Evolutionary conservation across 2,888 invertebrate species (phyloP).

Genomic region (Erebia aethiops): DNA sequence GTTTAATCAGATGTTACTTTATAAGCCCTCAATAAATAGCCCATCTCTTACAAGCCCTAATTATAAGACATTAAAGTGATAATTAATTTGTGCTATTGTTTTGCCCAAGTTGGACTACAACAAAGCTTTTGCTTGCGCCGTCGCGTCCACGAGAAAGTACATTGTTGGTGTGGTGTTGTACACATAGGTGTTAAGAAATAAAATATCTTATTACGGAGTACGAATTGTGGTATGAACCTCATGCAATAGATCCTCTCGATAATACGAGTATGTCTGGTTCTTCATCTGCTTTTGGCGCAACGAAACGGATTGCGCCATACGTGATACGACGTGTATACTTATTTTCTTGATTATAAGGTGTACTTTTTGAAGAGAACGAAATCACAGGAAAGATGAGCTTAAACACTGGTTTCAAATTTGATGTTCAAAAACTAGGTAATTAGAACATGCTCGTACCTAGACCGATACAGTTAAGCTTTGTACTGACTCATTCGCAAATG

Average conservation of each 20-base stretch:
- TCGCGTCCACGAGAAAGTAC: constrained; percentile 33
- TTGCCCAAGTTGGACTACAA: constrained; percentile 40
- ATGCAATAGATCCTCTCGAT: constrained; percentile 17
- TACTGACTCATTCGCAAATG: constrained; percentile 61
- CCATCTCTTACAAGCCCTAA: no score
- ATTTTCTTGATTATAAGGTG: neutral
- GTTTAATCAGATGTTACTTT: neutral
- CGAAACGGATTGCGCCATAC: constrained; percentile 8
- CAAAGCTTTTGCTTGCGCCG: constrained; percentile 39
- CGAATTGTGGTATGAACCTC: neutral
- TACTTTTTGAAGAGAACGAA: constrained; percentile 15
- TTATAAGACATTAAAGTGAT: constrained; percentile 47
- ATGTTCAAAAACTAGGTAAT: constrained; percentile 73
- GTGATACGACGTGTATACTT: neutral
- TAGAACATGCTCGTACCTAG: constrained; percentile 68
- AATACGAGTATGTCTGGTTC: neutral
- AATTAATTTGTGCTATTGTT: constrained; percentile 50
- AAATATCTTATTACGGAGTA: neutral
- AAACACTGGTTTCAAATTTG: constrained; percentile 49
- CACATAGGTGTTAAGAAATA: constrained; percentile 31
- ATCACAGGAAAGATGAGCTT: constrained; percentile 44
- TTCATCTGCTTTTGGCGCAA: constrained; percentile 4
- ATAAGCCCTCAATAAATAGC: no score
- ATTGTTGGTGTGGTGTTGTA: no score
- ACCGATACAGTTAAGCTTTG: constrained; percentile 62